Evolutionary conservation across 2,797 vertebrate genomes (phyloP).

Genomic region (Geotrypetes seraphini): DNA sequence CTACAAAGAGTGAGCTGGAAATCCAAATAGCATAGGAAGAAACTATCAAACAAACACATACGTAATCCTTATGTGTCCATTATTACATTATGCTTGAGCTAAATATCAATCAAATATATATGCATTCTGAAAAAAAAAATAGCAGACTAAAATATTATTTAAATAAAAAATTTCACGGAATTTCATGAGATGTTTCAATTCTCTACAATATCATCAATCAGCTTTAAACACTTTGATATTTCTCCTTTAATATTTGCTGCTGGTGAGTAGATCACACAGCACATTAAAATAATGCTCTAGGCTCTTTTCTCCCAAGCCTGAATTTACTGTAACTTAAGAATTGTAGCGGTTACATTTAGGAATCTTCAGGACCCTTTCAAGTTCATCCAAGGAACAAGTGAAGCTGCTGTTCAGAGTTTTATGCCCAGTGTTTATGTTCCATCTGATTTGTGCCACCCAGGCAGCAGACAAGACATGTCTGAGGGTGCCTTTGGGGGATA

Average conservation of each 20-base stretch:
- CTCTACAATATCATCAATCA: conserved; percentile 25
- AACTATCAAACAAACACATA: too few relatives aligned
- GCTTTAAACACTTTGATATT: conserved; percentile 30
- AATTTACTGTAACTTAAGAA: conserved; percentile 55
- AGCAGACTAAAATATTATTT: conserved; percentile 29
- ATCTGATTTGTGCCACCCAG: conserved; percentile 86
- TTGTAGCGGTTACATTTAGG: conserved; percentile 47
- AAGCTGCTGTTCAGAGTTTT: conserved; percentile 57
- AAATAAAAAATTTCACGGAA: conserved; percentile 25
- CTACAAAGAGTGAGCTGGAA: too few relatives aligned
- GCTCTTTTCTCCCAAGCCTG: conserved; percentile 37
- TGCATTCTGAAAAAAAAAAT: conserved; percentile 36
- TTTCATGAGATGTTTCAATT: conserved; percentile 27
- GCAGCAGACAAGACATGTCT: conserved; percentile 87
- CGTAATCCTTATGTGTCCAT: conserved; percentile 6
- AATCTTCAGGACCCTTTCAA: conserved; percentile 58
- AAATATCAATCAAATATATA: conserved; percentile 43
- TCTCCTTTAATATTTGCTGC: conserved; percentile 29
- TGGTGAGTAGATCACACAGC: conserved; percentile 36
- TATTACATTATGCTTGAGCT: conserved; percentile 15
- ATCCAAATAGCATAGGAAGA: too few relatives aligned
- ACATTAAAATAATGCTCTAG: conserved; percentile 40
- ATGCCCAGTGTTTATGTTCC: conserved; percentile 75
- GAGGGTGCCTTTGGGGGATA: conserved; percentile 75
- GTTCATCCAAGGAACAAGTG: conserved; percentile 64